Percentiles rank a stretch among this genome's conserved stretches.
Evolutionary conservation across 2,113 vertebrate genomes (phyloP).

Genomic region (Acrocephalus arundinaceus): DNA sequence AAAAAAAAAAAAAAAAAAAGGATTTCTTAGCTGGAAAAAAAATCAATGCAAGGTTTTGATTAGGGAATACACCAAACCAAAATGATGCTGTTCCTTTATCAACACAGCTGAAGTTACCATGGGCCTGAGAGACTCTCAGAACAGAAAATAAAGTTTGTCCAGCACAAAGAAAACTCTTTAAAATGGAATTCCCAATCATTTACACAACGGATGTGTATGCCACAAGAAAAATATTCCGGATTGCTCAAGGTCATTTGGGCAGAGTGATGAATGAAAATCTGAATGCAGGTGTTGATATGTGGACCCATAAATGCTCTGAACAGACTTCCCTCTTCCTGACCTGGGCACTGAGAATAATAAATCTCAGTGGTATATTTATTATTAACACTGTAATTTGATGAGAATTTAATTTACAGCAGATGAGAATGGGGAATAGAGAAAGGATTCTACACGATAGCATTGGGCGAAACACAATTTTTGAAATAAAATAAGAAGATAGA

Average conservation of each 20-base stretch:
- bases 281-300: neutral
- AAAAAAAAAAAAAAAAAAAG: neutral
- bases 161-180: neutral
- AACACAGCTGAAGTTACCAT: neutral
- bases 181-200: neutral
- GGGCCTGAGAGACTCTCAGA: neutral
- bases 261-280: neutral
- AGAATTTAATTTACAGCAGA: neutral
- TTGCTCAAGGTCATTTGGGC: neutral
- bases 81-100: neutral
- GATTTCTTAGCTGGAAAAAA: neutral
- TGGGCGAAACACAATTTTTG: neutral
- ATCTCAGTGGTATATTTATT: neutral
- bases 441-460: neutral
- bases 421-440: neutral
- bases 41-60: neutral
- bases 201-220: accelerated
- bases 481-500: neutral
- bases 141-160: neutral
- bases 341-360: neutral
- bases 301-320: neutral
- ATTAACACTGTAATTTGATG: neutral
- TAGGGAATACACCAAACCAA: neutral
- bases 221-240: neutral
- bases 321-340: neutral